Conservation (phyloP, 2,888 invertebrate species). For the Chirona hameri region DNA sequence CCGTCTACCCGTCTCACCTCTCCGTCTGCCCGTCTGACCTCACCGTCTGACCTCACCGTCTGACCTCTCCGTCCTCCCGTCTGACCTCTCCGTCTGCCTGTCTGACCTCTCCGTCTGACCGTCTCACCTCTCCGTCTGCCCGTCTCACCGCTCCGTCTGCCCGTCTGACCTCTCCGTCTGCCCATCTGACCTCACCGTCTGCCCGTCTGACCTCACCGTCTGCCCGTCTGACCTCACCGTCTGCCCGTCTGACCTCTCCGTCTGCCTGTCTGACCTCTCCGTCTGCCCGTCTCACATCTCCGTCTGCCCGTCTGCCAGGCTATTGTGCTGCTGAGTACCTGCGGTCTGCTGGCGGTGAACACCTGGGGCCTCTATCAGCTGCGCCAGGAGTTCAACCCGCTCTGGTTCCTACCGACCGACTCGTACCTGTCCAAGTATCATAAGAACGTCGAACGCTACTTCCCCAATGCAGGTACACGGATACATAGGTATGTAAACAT, state of each 20-base stretch:
- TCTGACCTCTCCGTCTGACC: constrained; percentile 30
- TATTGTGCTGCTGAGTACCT: constrained; percentile 49
- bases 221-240: constrained; percentile 32
- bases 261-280: too few species aligned
- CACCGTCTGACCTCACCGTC: too few species aligned
- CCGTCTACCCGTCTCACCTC: too few species aligned
- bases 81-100: background rate
- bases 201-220: too few species aligned
- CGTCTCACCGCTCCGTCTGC: too few species aligned
- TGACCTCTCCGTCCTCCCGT: too few species aligned
- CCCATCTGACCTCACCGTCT: background rate
- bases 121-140: too few species aligned
- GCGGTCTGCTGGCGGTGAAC: constrained; percentile 35
- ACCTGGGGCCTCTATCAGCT: constrained; percentile 53
- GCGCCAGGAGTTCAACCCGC: constrained; percentile 73
- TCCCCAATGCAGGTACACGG: constrained; percentile 61
- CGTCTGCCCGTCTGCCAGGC: constrained; percentile 46
- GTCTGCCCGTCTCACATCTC: too few species aligned
- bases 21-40: constrained; percentile 32
- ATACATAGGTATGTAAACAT: too few species aligned
- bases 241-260: too few species aligned
- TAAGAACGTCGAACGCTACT: constrained; percentile 56
- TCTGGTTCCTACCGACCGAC: constrained; percentile 71
- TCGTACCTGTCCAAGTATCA: constrained; percentile 64
- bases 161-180: too few species aligned